A percentile compares a stretch with the other conserved stretches of the same genome.
phyloP scores from a whole-genome alignment of 1,140 invertebrate species.

The Nautilus pompilius region DNA sequence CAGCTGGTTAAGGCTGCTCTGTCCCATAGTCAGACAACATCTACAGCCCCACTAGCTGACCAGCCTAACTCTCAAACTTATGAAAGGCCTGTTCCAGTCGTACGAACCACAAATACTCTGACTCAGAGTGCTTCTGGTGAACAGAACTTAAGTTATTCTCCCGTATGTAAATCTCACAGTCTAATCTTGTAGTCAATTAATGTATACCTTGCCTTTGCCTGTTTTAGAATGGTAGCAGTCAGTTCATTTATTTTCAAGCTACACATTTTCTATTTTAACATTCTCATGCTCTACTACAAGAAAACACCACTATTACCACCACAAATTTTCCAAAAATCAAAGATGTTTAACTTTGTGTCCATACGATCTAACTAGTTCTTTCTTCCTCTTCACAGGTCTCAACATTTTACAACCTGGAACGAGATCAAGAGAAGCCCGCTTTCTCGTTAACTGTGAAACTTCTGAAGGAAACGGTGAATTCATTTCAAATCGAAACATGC shows the following conservation, averaged over 20 bases:
- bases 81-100: too few relatives aligned
- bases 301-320: not conserved
- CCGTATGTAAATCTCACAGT: too few relatives aligned
- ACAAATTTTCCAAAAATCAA: not conserved
- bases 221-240: not conserved
- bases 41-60: too few relatives aligned
- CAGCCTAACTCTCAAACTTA: too few relatives aligned
- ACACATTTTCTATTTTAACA: not conserved
- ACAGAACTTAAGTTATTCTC: too few relatives aligned
- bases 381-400: constrained; percentile 60
- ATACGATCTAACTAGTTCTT: not conserved
- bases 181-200: too few relatives aligned
- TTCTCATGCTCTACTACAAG: not conserved
- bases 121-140: too few relatives aligned
- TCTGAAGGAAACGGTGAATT: constrained; percentile 76
- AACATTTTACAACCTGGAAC: constrained; percentile 81
- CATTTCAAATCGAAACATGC: constrained; percentile 83
- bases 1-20: too few relatives aligned
- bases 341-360: not conserved
- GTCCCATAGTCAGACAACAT: too few relatives aligned
- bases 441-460: constrained; percentile 82
- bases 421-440: constrained; percentile 83
- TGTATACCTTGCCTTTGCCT: too few relatives aligned
- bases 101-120: too few relatives aligned
- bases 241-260: not conserved